Evolutionary conservation across 2,113 vertebrate genomes (phyloP), one percentile per base, ranked within the genome.

Genomic region (Parus major): DNA sequence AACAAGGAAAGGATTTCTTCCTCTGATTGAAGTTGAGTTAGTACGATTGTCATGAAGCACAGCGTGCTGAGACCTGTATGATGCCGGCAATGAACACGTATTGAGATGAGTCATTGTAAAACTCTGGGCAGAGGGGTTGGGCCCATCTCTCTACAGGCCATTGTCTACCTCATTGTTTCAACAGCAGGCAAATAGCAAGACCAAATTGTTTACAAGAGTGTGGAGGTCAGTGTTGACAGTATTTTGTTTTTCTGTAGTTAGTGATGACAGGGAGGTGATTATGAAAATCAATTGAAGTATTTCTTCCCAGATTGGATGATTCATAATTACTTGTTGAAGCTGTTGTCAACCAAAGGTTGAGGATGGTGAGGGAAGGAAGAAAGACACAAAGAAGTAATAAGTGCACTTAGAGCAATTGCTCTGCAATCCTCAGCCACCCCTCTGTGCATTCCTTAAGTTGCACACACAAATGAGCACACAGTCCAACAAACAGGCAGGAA

Each of bases 1-100:
- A 97, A 96, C 88, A 96, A 78, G 90, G 86, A 96, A 92, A 86
- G 76, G 60, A 90, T 94, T 95, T 93, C 31, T 92, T 86, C 36
- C 60, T 64, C 90, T 66, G 39, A 64, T 1, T 96, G 93, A 88
- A 86, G 86, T 7, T 65, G 69, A 86, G 52, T 68, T 92, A 73
- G 52, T 52, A 77, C 53, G 52, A 60, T 10, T 90, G 76, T 78
- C 76, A 90, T 35, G 85, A 95, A 84, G 72, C 5, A 2, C 49
- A 88, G 53, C 92, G 1, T 86, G 94, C 82, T 2, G 35, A 78
- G 88, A 95, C 94, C 60, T 93, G 94, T 31, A 41, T 0, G 0
- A 21, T 81, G 68, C 46, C 1, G 0, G 76, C 52, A 52, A 68
- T 17, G 76, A 96, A 56, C 56, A 53, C 0, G 0, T 28, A 87